phyloP scores from a whole-genome alignment of 1,140 invertebrate species.

The Daktulosphaira vitifoliae region DNA sequence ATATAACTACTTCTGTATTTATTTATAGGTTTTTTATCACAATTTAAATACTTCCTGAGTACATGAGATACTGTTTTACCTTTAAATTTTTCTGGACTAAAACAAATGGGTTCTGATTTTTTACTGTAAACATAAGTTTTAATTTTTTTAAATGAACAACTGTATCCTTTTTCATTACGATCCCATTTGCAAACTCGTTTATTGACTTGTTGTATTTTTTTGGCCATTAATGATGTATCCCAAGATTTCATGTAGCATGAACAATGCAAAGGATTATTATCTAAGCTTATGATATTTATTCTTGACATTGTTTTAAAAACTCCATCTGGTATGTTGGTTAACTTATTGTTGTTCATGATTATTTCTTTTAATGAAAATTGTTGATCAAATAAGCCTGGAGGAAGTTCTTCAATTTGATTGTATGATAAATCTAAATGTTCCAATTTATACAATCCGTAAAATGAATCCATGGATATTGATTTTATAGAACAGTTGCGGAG shows the following conservation, averaged over 20 bases:
- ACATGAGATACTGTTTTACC: constrained; percentile 55
- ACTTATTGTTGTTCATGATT: constrained; percentile 52
- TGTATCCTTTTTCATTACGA: constrained; percentile 44
- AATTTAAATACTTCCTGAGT: constrained; percentile 44
- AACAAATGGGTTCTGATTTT: constrained; percentile 53
- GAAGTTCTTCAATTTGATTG: constrained; percentile 52
- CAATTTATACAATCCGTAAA: constrained; percentile 54
- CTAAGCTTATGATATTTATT: constrained; percentile 49
- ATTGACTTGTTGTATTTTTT: constrained; percentile 44
- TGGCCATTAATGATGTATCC: constrained; percentile 50
- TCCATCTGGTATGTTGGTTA: constrained; percentile 49
- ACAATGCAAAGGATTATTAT: constrained; percentile 62
- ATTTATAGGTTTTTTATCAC: constrained; percentile 13
- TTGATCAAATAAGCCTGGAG: constrained; percentile 55
- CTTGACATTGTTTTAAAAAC: constrained; percentile 50
- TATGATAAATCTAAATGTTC: constrained; percentile 53
- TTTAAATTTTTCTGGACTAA: constrained; percentile 49
- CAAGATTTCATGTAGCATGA: constrained; percentile 55
- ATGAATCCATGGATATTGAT: constrained; percentile 58
- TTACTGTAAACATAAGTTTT: constrained; percentile 48
- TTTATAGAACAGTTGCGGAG: constrained; percentile 53
- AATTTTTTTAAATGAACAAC: constrained; percentile 38
- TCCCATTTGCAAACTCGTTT: constrained; percentile 43
- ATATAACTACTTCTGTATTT: not conserved
- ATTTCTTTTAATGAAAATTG: constrained; percentile 52